phyloP scores from a whole-genome alignment of 2,888 invertebrate species.

The Tromatobia lineatoria region DNA sequence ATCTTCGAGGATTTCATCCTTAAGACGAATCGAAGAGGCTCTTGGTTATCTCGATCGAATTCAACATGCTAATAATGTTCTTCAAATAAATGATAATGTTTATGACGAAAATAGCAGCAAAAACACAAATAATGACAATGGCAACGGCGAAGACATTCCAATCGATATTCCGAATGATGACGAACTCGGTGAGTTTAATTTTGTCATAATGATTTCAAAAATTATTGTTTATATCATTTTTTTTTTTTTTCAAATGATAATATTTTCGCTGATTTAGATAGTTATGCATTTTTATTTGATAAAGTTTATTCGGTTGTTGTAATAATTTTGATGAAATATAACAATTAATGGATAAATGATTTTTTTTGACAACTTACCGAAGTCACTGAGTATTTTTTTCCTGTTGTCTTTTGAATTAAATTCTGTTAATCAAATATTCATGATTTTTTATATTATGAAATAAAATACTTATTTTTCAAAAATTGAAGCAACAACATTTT shows the following conservation, averaged over 20 bases:
- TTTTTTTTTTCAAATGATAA: conserved; percentile 14
- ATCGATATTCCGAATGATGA: conserved; percentile 54
- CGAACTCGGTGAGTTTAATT: conserved; percentile 46
- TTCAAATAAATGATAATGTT: conserved; percentile 51
- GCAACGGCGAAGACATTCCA: conserved; percentile 44
- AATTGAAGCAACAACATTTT: no score
- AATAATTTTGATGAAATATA: no score
- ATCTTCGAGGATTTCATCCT: conserved; percentile 26
- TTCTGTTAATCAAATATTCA: no score
- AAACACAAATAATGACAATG: conserved; percentile 41
- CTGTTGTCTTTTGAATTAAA: no score
- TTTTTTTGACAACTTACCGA: no score
- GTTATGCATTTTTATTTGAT: no score
- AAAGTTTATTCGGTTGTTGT: no score
- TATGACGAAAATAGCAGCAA: conserved; percentile 47
- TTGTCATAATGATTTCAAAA: not conserved
- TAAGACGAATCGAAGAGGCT: conserved; percentile 71
- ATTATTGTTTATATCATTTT: conserved; percentile 17
- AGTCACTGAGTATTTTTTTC: no score
- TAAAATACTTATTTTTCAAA: no score
- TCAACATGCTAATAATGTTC: conserved; percentile 47
- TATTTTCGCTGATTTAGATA: no score
- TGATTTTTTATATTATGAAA: no score
- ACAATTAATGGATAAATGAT: no score
- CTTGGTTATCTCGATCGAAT: conserved; percentile 73